Evolutionary conservation across 2,113 vertebrate genomes (phyloP), one percentile per base, ranked within the genome.

Genomic region (Gasterosteus aculeatus): DNA sequence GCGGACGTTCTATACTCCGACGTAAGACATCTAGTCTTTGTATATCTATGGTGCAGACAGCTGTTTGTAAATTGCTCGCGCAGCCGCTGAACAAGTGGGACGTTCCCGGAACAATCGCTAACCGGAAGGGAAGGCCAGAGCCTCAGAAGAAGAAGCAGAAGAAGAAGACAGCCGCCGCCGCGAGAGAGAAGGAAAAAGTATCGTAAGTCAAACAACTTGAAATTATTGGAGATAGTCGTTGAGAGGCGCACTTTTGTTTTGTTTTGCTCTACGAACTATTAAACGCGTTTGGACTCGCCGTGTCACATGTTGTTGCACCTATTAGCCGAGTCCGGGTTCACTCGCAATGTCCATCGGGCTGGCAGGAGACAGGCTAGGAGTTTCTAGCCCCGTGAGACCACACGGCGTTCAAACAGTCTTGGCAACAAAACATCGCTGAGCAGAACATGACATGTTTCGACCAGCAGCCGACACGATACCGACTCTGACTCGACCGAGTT

Each of bases 61-160:
- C 72, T 42, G 46, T 1, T 26, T 59, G 15, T 78, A 63, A 91
- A 91, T 90, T 91, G 89, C 89, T 89, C 87, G 87, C 60, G 71
- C 68, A 31, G 57, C 66, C 47, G 8, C 67, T 87, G 85, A 82
- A 86, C 85, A 88, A 92, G 92, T 94, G 89, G 93, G 93, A 88
- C 92, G 92, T 90, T 94, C 92, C 91, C 92, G 92, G 93, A 94
- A 94, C 91, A 90, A 74, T 80, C 60, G 74, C 81, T 78, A 90
- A 93, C 91, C 94, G 93, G 94, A 95, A 95, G 90, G 88, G 86
- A 93, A 94, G 93, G 94, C 93, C 91, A 67, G 89, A 92, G 90
- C 91, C 84, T 84, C 77, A 89, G 80, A 81, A 92, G 75, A 72
- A 82, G 84, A 75, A 82, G 42, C 14, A 44, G 14, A 44, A 44